Base-by-base conservation (phyloP, 2,888 invertebrate species). In the Drosophila affinis region DNA sequence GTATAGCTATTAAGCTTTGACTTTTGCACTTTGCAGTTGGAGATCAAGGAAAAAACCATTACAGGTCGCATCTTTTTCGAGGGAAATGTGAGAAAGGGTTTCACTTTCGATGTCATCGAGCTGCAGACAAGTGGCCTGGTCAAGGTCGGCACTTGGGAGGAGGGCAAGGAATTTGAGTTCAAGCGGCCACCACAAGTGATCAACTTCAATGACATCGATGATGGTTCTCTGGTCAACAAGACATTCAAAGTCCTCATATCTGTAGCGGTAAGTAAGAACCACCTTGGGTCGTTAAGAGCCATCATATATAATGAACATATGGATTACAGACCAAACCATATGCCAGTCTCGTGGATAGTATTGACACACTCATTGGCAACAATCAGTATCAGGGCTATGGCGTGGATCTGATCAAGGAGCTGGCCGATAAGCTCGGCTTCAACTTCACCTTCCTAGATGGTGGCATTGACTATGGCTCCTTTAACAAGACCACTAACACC, bases 321-420 rank as follows among this genome's bases (percentile, higher is more conserved):
- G 0, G 1, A 21, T 32, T 55, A 4, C 52, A 98, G 97, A 97
- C 96, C 89, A 94, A 95, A 24, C 98, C 98, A 0, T 98, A 98
- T 90, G 96, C 96, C 6, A 97, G 97, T 96, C 90, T 95, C 18
- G 97, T 95, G 88, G 94, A 95, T 78, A 95, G 95, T 0, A 92
- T 94, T 44, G 92, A 89, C 39, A 93, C 93, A 62, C 93, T 97
- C 55, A 93, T 93, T 18, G 97, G 97, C 1, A 98, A 98, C 88
- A 96, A 95, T 72, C 94, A 95, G 17, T 98, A 94, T 89, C 97
- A 97, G 92, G 97, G 97, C 1, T 98, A 96, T 89, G 96, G 96
- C 7, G 95, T 98, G 49, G 98, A 98, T 90, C 92, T 98, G 4
- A 95, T 98, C 59, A 93, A 96, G 24, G 96, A 97, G 88, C 93